These are phyloP conservation scores for Prochilodus magdalenae DNA, from an alignment of 2,113 vertebrate genomes.

Conservation along the genomic window DNA sequence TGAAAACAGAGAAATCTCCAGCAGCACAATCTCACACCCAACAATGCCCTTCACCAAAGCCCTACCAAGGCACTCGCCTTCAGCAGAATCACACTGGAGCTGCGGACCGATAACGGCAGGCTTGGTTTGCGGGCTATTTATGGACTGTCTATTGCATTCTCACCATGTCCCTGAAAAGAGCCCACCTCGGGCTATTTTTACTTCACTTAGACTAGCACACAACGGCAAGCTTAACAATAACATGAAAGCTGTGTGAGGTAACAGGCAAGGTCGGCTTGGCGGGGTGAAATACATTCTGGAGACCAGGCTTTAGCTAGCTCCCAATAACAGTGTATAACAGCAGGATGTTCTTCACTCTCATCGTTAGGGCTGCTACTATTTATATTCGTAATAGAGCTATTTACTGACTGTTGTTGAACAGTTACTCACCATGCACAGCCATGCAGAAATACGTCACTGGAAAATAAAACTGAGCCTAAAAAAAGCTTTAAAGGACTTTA, in stretches of 20 bases:
- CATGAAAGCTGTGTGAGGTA: slow-evolving; percentile 12
- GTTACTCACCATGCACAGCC: too few species aligned
- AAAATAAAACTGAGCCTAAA: too few species aligned
- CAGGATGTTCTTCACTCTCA: too few species aligned
- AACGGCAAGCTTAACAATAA: background rate
- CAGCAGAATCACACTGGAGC: slow-evolving; percentile 5
- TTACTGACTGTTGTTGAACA: too few species aligned
- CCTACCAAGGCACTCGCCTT: background rate
- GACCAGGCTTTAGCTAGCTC: background rate
- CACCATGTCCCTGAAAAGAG: slow-evolving; percentile 26
- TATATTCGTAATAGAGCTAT: too few species aligned
- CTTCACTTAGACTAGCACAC: slow-evolving; percentile 3
- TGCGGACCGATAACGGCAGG: background rate
- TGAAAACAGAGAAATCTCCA: background rate
- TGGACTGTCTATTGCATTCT: slow-evolving; percentile 25
- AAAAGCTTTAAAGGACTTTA: too few species aligned
- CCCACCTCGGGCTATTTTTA: slow-evolving; percentile 34
- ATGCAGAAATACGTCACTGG: too few species aligned
- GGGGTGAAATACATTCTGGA: slow-evolving; percentile 14
- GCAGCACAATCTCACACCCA: background rate
- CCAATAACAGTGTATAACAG: too few species aligned
- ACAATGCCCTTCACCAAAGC: slow-evolving; percentile 16
- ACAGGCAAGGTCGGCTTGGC: slow-evolving; percentile 16
- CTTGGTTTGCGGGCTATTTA: slow-evolving; percentile 33
- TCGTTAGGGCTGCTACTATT: too few species aligned